Percentiles rank a stretch among this genome's conserved stretches.
Conservation (phyloP, 2,113 vertebrate genomes). For the Marcusenius ussheri region DNA sequence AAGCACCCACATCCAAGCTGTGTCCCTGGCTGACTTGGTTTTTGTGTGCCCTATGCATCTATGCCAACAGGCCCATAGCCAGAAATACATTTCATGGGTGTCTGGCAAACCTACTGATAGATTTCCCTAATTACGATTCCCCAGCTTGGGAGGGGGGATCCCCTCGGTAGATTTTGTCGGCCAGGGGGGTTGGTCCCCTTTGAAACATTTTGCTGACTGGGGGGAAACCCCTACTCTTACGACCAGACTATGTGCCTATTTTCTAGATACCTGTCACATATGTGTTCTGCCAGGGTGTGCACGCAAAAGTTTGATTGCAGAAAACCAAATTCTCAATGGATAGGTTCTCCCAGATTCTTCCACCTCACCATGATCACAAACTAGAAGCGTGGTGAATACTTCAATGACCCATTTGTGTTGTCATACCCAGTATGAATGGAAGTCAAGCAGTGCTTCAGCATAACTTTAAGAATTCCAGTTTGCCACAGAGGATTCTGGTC, state of each 20-base stretch:
- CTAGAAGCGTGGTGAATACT: background rate
- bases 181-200: background rate
- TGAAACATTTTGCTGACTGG: background rate
- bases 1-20: background rate
- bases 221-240: background rate
- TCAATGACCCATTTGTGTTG: background rate
- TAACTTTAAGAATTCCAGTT: background rate
- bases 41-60: background rate
- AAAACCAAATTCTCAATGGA: background rate
- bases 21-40: background rate
- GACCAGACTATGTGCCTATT: background rate
- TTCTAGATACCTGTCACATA: background rate
- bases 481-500: background rate
- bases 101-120: background rate
- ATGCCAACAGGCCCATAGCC: background rate
- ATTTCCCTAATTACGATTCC: background rate
- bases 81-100: background rate
- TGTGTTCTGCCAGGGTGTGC: background rate
- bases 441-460: background rate
- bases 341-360: background rate
- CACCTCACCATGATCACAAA: background rate
- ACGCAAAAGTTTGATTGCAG: background rate
- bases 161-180: background rate
- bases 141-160: background rate
- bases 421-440: background rate